Evolutionary conservation across 2,888 invertebrate species (phyloP).

Genomic region (Drosophila ustulata): DNA sequence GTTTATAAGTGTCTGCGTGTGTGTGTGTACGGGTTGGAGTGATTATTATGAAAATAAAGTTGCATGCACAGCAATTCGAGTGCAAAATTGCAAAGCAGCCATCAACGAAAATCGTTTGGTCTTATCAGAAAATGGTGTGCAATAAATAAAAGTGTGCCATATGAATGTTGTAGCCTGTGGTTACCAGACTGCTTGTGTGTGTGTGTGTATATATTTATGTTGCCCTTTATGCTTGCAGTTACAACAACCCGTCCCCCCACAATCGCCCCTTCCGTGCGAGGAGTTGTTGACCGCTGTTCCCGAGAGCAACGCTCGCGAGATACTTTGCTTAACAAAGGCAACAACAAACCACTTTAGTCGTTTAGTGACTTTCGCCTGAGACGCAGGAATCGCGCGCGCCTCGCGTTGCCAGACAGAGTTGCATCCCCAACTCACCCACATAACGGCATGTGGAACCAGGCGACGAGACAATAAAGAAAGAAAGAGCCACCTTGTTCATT

Average conservation of each 20-base stretch:
- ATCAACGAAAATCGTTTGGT: slow-evolving; percentile 54
- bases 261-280: neutral
- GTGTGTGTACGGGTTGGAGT: slow-evolving; percentile 18
- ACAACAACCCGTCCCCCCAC: slow-evolving; percentile 24
- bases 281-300: slow-evolving; percentile 32
- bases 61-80: slow-evolving; percentile 70
- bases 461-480: slow-evolving; percentile 69
- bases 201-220: slow-evolving; percentile 45
- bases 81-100: slow-evolving; percentile 59
- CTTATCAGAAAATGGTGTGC: slow-evolving; percentile 69
- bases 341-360: slow-evolving; percentile 54
- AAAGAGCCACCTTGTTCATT: slow-evolving; percentile 57
- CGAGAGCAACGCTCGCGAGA: slow-evolving; percentile 67
- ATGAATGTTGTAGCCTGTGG: slow-evolving; percentile 22
- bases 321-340: slow-evolving; percentile 53
- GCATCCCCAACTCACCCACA: slow-evolving; percentile 20
- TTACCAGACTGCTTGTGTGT: slow-evolving; percentile 1
- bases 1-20: slow-evolving; percentile 25
- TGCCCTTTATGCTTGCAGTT: slow-evolving; percentile 68
- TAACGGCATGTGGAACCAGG: slow-evolving; percentile 24
- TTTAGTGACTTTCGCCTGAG: slow-evolving; percentile 70
- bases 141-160: slow-evolving; percentile 62
- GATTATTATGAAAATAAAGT: slow-evolving; percentile 46
- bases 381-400: slow-evolving; percentile 47
- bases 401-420: slow-evolving; percentile 39